phyloP scores from a whole-genome alignment of 2,797 vertebrate species.

The Pampus argenteus region DNA sequence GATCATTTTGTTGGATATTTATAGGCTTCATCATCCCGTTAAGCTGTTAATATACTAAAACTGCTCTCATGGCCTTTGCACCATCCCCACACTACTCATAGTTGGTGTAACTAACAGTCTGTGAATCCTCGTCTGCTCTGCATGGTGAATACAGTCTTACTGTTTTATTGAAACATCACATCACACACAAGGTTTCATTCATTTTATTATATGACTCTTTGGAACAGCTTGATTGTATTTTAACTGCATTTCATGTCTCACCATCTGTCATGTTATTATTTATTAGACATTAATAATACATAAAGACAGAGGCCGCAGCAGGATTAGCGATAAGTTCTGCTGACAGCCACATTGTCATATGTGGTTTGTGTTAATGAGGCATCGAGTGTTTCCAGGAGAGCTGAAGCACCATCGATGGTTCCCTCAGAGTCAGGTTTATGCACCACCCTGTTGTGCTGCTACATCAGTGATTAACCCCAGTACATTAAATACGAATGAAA shows the following conservation, averaged over 20 bases:
- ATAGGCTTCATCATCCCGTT: conserved; percentile 32
- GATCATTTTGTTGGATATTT: conserved; percentile 29
- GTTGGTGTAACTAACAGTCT: conserved; percentile 44
- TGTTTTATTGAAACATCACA: conserved; percentile 44
- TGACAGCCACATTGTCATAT: conserved; percentile 48
- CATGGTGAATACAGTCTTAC: conserved; percentile 23
- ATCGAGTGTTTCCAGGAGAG: conserved; percentile 22
- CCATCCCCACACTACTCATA: conserved; percentile 7
- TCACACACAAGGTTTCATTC: conserved; percentile 37
- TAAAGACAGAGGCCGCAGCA: conserved; percentile 21
- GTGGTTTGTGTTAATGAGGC: conserved; percentile 60
- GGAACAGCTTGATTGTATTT: conserved; percentile 26
- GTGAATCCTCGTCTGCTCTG: conserved; percentile 29
- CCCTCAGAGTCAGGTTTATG: conserved; percentile 29
- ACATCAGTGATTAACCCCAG: not conserved
- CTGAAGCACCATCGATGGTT: conserved; percentile 10
- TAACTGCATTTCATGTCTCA: conserved; percentile 45
- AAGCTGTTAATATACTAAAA: conserved; percentile 27
- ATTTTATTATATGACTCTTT: conserved; percentile 42
- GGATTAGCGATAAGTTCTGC: conserved; percentile 24
- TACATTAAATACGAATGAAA: conserved; percentile 2
- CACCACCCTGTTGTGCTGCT: conserved; percentile 1
- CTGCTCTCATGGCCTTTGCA: conserved; percentile 25
- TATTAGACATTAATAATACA: conserved; percentile 64
- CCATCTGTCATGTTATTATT: conserved; percentile 57